Base-by-base conservation (phyloP, 2,113 vertebrate genomes). In the Edolisoma coerulescens region DNA sequence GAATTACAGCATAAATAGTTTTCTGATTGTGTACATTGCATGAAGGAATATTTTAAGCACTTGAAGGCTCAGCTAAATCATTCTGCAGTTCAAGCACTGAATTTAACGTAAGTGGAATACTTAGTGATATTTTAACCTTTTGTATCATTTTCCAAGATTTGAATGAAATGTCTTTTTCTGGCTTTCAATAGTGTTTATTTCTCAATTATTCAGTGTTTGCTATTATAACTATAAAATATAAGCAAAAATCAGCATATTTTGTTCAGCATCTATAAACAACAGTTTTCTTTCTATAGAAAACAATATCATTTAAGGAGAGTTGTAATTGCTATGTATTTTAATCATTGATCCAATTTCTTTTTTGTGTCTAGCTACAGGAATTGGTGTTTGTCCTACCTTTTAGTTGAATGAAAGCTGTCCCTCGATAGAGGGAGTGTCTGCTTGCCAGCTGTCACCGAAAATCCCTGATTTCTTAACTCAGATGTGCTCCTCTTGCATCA, bases 311-410 rank as follows among this genome's bases (percentile, higher is more conserved):
- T 68, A 33, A 10, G 49, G n/a, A 89, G 22, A 37, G 20, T 61
- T 84, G 19, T 59, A 75, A 56, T 56, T 80, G 19, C 49, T 76
- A 33, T 26, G 15, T 76, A 47, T 90, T 87, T 90, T 67, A 74
- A 59, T 77, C 26, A 70, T 60, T 9, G 0, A 23, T 52, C 22
- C 60, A 41, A 19, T 39, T 71, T 13, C 19, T 84, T 95, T 88
- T 56, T 49, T 52, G 35, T 39, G 42, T 90, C 78, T 71, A 75
- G 61, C 56, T 93, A 74, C 26, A 93, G 87, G 79, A 93, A 90
- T 96, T 78, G 2, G 17, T 71, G 33, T 85, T 93, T 93, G 37
- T 97, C 98, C 97, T 98, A 98, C 98, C 98, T 98, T 97, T 86
- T 76, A 82, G 97, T 89, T 93, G 96, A 94, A 90, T 91, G 86